phyloP scores from a whole-genome alignment of 2,888 invertebrate genomes.

The Drosophila nr. perissopoda region DNA sequence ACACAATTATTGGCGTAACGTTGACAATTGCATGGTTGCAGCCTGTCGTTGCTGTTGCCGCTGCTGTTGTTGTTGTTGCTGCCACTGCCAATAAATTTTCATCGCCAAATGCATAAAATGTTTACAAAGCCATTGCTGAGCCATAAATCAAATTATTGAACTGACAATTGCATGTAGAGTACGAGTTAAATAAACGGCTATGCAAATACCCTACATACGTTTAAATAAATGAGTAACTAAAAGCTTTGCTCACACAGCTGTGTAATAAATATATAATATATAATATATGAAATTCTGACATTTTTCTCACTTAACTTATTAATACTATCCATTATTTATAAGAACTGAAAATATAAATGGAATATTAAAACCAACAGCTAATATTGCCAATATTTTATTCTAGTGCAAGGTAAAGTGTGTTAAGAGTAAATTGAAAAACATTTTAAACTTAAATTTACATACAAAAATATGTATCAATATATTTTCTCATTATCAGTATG shows the following conservation, averaged over 20 bases:
- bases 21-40: constrained; percentile 54
- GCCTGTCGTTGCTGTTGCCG: constrained; percentile 41
- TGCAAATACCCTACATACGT: constrained; percentile 17
- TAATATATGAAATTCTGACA: not conserved
- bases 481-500: not conserved
- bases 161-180: constrained; percentile 37
- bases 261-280: not conserved
- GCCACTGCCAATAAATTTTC: constrained; percentile 58
- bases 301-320: not conserved
- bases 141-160: constrained; percentile 62
- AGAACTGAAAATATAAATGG: not conserved
- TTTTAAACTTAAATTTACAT: not conserved
- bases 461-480: not conserved
- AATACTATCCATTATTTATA: not conserved
- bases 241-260: not conserved
- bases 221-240: not conserved
- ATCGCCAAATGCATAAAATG: constrained; percentile 66
- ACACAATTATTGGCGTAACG: constrained; percentile 61
- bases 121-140: constrained; percentile 50
- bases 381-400: not conserved
- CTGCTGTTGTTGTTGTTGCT: constrained; percentile 13
- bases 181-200: not conserved
- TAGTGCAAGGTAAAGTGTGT: not conserved
- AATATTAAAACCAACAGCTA: not conserved
- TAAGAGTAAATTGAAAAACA: not conserved